These are phyloP conservation scores for Schlechtendalia chinensis DNA, from an alignment of 1,140 invertebrate genomes.

Conservation along the genomic window DNA sequence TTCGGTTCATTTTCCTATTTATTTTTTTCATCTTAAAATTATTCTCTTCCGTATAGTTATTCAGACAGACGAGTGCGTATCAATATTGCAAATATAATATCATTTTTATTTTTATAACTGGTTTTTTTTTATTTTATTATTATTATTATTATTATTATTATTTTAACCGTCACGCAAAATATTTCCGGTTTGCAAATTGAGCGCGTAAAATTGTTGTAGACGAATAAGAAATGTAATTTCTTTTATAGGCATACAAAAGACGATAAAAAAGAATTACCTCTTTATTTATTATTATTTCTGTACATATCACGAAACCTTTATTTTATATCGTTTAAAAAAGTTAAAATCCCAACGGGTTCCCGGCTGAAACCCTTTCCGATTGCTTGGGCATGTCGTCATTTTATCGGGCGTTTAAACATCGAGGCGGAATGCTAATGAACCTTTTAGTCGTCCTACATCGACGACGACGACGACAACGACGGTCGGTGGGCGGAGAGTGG, in stretches of 20 bases:
- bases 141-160: not conserved
- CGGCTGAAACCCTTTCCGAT: not conserved
- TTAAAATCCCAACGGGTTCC: not conserved
- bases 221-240: not conserved
- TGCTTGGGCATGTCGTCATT: not conserved
- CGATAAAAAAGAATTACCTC: slow-evolving; percentile 27
- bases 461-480: too few species aligned
- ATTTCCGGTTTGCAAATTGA: not conserved
- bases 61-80: too few species aligned
- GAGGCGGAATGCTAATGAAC: slow-evolving; percentile 5
- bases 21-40: not conserved
- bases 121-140: not conserved
- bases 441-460: not conserved
- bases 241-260: not conserved
- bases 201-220: not conserved
- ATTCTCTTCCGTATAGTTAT: not conserved
- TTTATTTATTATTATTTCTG: slow-evolving; percentile 23
- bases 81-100: not conserved
- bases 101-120: not conserved
- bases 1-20: not conserved
- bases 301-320: slow-evolving; percentile 4
- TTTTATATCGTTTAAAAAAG: slow-evolving; percentile 4
- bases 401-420: not conserved
- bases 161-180: slow-evolving; percentile 2
- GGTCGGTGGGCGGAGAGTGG: not conserved